Conservation (phyloP, 1,140 invertebrate genomes). For the Chrysoperla carnea region DNA sequence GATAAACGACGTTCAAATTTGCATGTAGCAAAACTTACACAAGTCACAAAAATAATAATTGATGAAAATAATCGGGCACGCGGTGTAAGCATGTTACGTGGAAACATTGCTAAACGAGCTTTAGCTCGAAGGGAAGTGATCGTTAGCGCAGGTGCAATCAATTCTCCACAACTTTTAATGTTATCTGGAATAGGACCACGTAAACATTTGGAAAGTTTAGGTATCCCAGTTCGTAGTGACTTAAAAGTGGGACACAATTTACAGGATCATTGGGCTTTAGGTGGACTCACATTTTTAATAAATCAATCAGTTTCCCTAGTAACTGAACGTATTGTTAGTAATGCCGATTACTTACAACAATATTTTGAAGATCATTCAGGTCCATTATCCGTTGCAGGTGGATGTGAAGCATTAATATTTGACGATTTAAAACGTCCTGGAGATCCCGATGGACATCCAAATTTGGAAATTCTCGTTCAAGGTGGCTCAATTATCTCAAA, state of each 20-base stretch:
- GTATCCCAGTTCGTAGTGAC: constrained; percentile 46
- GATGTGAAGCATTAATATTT: constrained; percentile 62
- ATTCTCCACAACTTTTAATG: constrained; percentile 63
- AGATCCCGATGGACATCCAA: constrained; percentile 43
- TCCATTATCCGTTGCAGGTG: constrained; percentile 58
- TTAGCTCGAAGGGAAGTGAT: constrained; percentile 54
- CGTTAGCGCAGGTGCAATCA: constrained; percentile 54
- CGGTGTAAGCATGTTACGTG: constrained; percentile 42
- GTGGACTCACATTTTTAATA: constrained; percentile 45
- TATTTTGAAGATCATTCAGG: constrained; percentile 38
- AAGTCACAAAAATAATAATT: constrained; percentile 57
- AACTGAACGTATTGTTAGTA: constrained; percentile 23
- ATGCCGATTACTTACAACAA: constrained; percentile 26
- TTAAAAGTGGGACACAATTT: constrained; percentile 61
- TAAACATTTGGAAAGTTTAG: constrained; percentile 40
- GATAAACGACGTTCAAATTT: constrained; percentile 45
- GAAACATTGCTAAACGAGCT: constrained; percentile 22
- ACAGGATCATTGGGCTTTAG: constrained; percentile 59
- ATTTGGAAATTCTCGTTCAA: constrained; percentile 54
- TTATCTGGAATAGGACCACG: constrained; percentile 61
- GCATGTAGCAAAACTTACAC: constrained; percentile 39
- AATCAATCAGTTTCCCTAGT: constrained; percentile 27
- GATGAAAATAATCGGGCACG: constrained; percentile 40
- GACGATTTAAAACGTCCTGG: constrained; percentile 47
- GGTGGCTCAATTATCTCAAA: constrained; percentile 31